phyloP scores from a whole-genome alignment of 2,888 invertebrate species.

The Ichneumoninae sp. region DNA sequence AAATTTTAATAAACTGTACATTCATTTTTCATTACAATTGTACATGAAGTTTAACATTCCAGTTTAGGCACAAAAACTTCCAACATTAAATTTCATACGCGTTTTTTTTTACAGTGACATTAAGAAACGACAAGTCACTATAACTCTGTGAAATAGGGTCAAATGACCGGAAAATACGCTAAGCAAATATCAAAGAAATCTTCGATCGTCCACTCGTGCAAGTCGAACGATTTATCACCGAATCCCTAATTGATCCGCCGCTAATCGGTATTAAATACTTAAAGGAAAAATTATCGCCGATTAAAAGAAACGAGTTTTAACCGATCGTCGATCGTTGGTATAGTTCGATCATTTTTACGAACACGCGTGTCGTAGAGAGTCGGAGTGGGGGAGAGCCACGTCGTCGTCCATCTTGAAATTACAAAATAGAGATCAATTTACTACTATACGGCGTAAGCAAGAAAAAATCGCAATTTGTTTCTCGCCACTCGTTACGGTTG shows the following conservation, averaged over 20 bases:
- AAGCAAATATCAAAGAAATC: not conserved
- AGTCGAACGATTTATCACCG: not conserved
- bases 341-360: not conserved
- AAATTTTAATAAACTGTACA: too few relatives aligned
- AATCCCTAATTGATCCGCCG: not conserved
- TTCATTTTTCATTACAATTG: too few relatives aligned
- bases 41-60: too few relatives aligned
- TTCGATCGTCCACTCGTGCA: not conserved
- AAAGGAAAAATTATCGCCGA: not conserved
- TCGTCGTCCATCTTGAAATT: slow-evolving; percentile 58
- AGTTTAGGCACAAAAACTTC: too few relatives aligned
- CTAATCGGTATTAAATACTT: not conserved
- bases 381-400: not conserved
- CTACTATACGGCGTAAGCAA: not conserved
- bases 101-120: too few relatives aligned
- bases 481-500: not conserved
- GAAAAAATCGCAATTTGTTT: not conserved
- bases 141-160: not conserved
- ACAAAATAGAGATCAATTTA: slow-evolving; percentile 45
- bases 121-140: not conserved
- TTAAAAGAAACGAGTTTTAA: not conserved
- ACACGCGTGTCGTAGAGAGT: not conserved
- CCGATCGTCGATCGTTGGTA: not conserved
- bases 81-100: too few relatives aligned
- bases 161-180: not conserved